These are phyloP conservation scores for Galbula dea DNA, from an alignment of 2,113 vertebrate species.

Conservation along the genomic window DNA sequence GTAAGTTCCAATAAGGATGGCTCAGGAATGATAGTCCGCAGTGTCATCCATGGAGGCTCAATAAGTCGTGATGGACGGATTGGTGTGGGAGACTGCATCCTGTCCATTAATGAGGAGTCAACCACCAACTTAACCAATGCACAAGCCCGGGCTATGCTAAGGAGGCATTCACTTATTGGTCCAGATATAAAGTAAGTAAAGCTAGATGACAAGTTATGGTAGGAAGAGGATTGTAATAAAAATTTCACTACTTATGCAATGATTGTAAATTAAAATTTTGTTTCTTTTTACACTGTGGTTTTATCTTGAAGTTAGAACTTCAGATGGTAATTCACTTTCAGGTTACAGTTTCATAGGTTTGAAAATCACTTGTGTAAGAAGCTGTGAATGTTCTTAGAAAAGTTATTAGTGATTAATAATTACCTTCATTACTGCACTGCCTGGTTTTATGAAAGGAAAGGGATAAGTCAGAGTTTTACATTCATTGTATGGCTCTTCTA, in stretches of 20 bases:
- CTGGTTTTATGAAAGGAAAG: neutral
- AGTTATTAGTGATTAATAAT: neutral
- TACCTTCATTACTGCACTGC: neutral
- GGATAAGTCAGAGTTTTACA: neutral
- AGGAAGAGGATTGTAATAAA: neutral
- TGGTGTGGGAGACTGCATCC: constrained; percentile 89
- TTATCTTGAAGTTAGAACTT: neutral
- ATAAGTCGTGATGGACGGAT: constrained; percentile 92
- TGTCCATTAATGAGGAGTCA: constrained; percentile 91
- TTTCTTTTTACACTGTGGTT: neutral
- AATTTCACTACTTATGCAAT: neutral
- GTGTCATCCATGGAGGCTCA: constrained; percentile 91
- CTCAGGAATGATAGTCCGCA: constrained; percentile 91
- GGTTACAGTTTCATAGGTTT: neutral
- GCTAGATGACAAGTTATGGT: neutral
- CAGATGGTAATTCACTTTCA: neutral
- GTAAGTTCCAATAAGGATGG: constrained; percentile 92
- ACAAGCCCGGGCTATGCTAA: constrained; percentile 90
- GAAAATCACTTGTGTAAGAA: neutral
- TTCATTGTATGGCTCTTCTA: neutral
- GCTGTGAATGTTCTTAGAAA: neutral
- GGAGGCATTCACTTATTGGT: constrained; percentile 91
- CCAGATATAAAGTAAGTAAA: constrained; percentile 88
- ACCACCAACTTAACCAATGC: constrained; percentile 85
- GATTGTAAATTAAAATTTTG: neutral